Conservation (phyloP, 2,797 vertebrate genomes). For the Intellagama lesueurii region DNA sequence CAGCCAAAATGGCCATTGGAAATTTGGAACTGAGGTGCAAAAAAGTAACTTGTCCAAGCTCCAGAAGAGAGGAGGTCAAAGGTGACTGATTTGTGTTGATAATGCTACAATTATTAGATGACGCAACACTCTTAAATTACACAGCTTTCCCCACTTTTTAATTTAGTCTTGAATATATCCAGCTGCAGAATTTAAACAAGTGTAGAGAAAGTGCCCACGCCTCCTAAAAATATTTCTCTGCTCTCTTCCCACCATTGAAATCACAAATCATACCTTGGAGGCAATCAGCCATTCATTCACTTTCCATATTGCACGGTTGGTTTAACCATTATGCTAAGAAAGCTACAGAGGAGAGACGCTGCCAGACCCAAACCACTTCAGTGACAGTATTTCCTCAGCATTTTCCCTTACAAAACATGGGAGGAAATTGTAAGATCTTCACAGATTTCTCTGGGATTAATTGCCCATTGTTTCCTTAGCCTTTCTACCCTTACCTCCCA, state of each 20-base stretch:
- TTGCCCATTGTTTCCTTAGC: background rate
- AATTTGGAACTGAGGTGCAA: too few relatives aligned
- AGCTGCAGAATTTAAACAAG: too few relatives aligned
- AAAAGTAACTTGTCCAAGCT: too few relatives aligned
- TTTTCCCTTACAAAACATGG: background rate
- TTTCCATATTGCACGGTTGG: background rate
- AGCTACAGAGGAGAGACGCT: background rate
- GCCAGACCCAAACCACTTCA: background rate
- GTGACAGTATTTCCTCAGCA: background rate
- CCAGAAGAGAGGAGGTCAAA: background rate
- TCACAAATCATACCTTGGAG: background rate
- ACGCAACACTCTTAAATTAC: background rate
- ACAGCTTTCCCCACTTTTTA: background rate
- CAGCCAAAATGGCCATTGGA: too few relatives aligned
- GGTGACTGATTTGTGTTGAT: background rate
- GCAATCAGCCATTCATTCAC: background rate
- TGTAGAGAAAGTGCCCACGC: too few relatives aligned
- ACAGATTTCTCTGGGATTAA: background rate
- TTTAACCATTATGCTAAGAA: background rate
- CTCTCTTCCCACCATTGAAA: background rate
- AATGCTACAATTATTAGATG: background rate
- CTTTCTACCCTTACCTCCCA: background rate
- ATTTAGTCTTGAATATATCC: background rate
- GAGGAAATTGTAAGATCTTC: too few relatives aligned
- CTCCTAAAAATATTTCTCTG: background rate